Conservation (phyloP, 1,140 invertebrate species). For the Drosophila nasuta region DNA sequence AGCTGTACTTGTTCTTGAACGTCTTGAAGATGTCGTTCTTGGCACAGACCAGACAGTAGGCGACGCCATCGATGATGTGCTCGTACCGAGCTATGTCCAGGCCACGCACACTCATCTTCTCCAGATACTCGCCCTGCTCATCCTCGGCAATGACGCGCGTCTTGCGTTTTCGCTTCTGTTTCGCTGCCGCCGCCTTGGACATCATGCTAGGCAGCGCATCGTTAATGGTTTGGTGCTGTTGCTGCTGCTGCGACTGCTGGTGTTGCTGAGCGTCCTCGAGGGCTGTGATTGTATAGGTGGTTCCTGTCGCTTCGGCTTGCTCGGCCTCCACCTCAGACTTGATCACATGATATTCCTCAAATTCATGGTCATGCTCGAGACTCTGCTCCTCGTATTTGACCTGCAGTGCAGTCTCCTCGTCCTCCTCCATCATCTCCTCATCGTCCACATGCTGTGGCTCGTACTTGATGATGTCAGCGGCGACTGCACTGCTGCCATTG, state of each 20-base stretch:
- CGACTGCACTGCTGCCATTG: slow-evolving; percentile 72
- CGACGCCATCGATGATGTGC: slow-evolving; percentile 93
- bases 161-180: slow-evolving; percentile 88
- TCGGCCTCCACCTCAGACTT: slow-evolving; percentile 69
- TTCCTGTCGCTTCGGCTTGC: slow-evolving; percentile 51
- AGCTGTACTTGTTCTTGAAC: slow-evolving; percentile 97
- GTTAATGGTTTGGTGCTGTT: slow-evolving; percentile 31
- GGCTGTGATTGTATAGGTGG: slow-evolving; percentile 54
- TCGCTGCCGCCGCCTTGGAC: slow-evolving; percentile 83
- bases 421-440: slow-evolving; percentile 65
- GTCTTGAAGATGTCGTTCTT: slow-evolving; percentile 95
- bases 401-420: slow-evolving; percentile 63
- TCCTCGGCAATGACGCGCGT: slow-evolving; percentile 92
- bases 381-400: slow-evolving; percentile 75
- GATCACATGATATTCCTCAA: slow-evolving; percentile 69
- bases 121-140: slow-evolving; percentile 93
- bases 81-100: slow-evolving; percentile 95
- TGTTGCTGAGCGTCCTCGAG: slow-evolving; percentile 48
- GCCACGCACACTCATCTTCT: slow-evolving; percentile 95
- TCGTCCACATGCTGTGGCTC: slow-evolving; percentile 72
- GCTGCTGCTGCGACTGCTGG: slow-evolving; percentile 35
- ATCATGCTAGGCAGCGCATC: slow-evolving; percentile 55
- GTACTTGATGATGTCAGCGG: slow-evolving; percentile 79
- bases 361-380: slow-evolving; percentile 64
- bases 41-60: slow-evolving; percentile 95